Conservation (phyloP, 2,797 vertebrate genomes). For the Bryconaethiops microstoma region DNA sequence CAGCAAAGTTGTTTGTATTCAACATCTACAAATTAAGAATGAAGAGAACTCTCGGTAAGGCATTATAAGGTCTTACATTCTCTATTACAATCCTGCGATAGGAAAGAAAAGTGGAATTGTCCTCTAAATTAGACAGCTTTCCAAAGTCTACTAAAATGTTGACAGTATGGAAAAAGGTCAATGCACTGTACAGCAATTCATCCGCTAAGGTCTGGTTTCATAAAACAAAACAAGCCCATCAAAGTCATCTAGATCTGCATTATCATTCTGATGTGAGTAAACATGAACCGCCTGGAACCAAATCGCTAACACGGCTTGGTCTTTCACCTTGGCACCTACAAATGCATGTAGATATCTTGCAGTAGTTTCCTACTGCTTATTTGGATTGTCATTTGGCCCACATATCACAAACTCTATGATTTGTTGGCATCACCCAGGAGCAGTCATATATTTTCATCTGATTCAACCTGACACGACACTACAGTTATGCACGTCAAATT, state of each 20-base stretch:
- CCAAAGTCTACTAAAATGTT: slow-evolving; percentile 27
- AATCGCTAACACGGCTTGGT: slow-evolving; percentile 48
- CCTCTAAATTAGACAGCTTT: slow-evolving; percentile 24
- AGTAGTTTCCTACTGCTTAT: slow-evolving; percentile 29
- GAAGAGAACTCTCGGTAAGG: slow-evolving; percentile 35
- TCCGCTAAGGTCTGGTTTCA: slow-evolving; percentile 38
- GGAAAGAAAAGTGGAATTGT: slow-evolving; percentile 9
- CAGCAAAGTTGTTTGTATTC: slow-evolving; percentile 28
- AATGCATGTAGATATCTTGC: slow-evolving; percentile 49
- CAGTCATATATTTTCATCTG: slow-evolving; percentile 37
- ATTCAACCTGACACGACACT: slow-evolving; percentile 36
- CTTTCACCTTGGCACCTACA: slow-evolving; percentile 55
- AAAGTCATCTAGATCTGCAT: slow-evolving; percentile 40
- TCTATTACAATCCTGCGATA: slow-evolving; percentile 3
- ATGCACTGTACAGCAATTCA: slow-evolving; percentile 29
- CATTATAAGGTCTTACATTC: slow-evolving; percentile 34
- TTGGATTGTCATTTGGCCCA: slow-evolving; percentile 43
- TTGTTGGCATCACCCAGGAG: slow-evolving; percentile 40
- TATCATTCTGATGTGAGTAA: slow-evolving; percentile 28
- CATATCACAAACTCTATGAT: slow-evolving; percentile 35
- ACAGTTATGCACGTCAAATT: slow-evolving; percentile 45
- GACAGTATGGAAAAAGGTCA: slow-evolving; percentile 46
- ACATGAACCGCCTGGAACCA: slow-evolving; percentile 48
- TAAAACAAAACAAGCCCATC: slow-evolving; percentile 35
- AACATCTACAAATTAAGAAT: slow-evolving; percentile 27